Evolutionary conservation across 2,888 invertebrate species (phyloP), one percentile per base, ranked within the genome.

Genomic region (Cordilura impudica): DNA sequence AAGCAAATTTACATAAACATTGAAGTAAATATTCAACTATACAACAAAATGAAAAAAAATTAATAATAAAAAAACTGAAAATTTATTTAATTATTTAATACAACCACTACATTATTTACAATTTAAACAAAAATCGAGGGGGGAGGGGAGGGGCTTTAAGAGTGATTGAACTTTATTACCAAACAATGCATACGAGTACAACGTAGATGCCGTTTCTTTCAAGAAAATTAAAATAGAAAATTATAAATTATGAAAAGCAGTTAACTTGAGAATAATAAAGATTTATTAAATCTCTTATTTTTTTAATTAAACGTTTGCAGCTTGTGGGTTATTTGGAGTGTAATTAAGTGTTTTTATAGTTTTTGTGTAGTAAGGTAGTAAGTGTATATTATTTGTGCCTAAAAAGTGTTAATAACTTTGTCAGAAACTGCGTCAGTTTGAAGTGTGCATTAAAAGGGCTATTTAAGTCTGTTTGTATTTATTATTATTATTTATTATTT

Each of bases 91-190:
- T 26, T 39, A n/a, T 51, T 53, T 39, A n/a, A 72, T 26, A 73
- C 39, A 78, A 63, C 51, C 53, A 45, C 70, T 70, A 78, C 69
- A 49, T 66, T 79, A 67, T 67, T 60, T 77, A 77, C 66, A 78
- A 54, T 47, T n/a, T n/a, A n/a, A 39, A 26, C 21, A 21, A 39
- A 16, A 12, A 2, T 31, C 18, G 14, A n/a, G 26, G 26, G 21
- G 14, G 2, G 2, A 2, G 21, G 14, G 16, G 6, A 1, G 7
- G 47, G 19, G n/a, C n/a, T 21, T 45, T 12, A 39, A 39, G n/a
- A n/a, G 23, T 10, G 6, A 0, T 1, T 23, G 47, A 51, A 51
- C 4, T 49, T 65, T 26, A 65, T 58, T 69, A 65, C 23, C 49
- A 70, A 71, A 78, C 54, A 71, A 72, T 56, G 45, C 66, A 63